Percentiles rank a stretch among this genome's conserved stretches.
phyloP scores from a whole-genome alignment of 2,888 invertebrate species.

The Xestobium rufovillosum region DNA sequence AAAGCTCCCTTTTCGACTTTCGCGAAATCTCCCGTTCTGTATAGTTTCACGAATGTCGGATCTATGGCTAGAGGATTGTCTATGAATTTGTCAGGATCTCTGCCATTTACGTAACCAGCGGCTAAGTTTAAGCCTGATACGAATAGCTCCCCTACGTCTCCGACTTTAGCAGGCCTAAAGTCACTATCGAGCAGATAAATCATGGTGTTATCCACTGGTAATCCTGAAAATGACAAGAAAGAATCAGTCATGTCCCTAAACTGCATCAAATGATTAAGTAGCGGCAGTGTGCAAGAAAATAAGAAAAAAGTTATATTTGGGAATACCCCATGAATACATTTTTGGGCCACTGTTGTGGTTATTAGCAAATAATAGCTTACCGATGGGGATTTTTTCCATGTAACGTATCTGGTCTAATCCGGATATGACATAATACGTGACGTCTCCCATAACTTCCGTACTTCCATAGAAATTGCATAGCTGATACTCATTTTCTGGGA shows the following conservation, averaged over 20 bases:
- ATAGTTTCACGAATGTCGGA: conserved; percentile 61
- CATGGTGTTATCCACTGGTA: conserved; percentile 71
- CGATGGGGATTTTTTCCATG: conserved; percentile 71
- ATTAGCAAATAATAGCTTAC: too few relatives aligned
- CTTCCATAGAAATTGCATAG: conserved; percentile 88
- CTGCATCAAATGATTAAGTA: too few relatives aligned
- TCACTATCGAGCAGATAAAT: conserved; percentile 73
- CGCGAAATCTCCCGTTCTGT: conserved; percentile 81
- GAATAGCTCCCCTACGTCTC: conserved; percentile 74
- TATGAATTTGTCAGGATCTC: conserved; percentile 66
- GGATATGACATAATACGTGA: conserved; percentile 67
- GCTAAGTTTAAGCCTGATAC: conserved; percentile 76
- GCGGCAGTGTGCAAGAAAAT: neutral
- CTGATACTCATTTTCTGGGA: conserved; percentile 55
- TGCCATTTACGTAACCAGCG: conserved; percentile 69
- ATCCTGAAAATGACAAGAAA: conserved; percentile 45
- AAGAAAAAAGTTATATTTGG: neutral
- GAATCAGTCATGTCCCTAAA: conserved; percentile 9
- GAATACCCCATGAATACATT: too few relatives aligned
- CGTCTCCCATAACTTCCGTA: conserved; percentile 88
- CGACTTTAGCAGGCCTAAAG: conserved; percentile 61
- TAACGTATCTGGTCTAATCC: conserved; percentile 52
- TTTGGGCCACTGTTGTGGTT: too few relatives aligned
- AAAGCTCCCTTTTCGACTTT: conserved; percentile 58
- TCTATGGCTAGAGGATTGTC: conserved; percentile 66